Percentiles rank a stretch among this genome's conserved stretches.
Evolutionary conservation across 2,888 invertebrate species (phyloP).

Genomic region (Plemyria rubiginata): DNA sequence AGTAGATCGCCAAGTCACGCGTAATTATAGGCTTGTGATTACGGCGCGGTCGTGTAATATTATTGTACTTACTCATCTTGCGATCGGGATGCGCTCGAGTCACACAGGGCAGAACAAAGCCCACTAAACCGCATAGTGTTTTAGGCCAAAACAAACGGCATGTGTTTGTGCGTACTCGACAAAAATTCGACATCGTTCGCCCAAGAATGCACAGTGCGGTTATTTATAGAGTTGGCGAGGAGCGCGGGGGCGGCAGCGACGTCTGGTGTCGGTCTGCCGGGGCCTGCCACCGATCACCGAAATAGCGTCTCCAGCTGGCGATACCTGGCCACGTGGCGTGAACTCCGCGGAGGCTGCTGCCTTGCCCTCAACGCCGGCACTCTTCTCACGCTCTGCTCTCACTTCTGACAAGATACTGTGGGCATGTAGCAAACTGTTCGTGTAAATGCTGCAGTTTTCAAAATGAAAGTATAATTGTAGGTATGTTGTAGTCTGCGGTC

Average conservation of each 20-base stretch:
- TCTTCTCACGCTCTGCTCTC: background rate
- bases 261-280: conserved; percentile 86
- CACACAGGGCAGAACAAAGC: conserved; percentile 33
- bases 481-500: background rate
- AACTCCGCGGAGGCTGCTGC: conserved; percentile 55
- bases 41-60: conserved; percentile 28
- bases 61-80: conserved; percentile 27
- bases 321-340: conserved; percentile 81
- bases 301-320: conserved; percentile 83
- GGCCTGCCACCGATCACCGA: conserved; percentile 86
- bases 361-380: conserved; percentile 52
- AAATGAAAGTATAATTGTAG: background rate
- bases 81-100: conserved; percentile 32
- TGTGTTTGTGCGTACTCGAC: conserved; percentile 84
- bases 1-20: conserved; percentile 34
- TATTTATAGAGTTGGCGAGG: conserved; percentile 81
- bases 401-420: background rate
- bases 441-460: background rate
- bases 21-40: conserved; percentile 40
- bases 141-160: conserved; percentile 81
- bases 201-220: conserved; percentile 83
- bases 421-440: background rate
- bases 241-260: conserved; percentile 84
- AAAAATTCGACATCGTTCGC: conserved; percentile 85
- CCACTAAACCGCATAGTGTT: conserved; percentile 40